Percentiles rank a stretch among this genome's conserved stretches.
phyloP scores from a whole-genome alignment of 2,113 vertebrate species.

The Lepisosteus oculatus region DNA sequence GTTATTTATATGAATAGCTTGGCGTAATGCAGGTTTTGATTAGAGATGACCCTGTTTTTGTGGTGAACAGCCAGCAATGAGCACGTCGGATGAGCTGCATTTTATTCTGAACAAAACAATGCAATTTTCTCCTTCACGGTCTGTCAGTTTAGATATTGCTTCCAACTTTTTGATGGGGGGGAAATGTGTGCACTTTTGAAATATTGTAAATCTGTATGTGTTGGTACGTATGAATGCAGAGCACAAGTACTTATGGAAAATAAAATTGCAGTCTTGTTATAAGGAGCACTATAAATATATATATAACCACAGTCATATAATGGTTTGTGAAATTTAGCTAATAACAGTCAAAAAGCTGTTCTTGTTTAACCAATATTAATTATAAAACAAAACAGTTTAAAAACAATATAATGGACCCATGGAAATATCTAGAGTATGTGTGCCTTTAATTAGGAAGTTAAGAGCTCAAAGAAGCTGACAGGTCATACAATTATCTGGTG shows the following conservation, averaged over 20 bases:
- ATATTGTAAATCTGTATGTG: slow-evolving; percentile 3
- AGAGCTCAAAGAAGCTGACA: too few relatives aligned
- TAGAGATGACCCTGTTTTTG: neutral
- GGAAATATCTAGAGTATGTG: too few relatives aligned
- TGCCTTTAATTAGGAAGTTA: too few relatives aligned
- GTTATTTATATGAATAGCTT: neutral
- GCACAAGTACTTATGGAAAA: neutral
- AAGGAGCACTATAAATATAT: too few relatives aligned
- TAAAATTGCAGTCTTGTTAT: too few relatives aligned
- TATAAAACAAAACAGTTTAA: too few relatives aligned
- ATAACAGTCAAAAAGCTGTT: too few relatives aligned
- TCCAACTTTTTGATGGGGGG: slow-evolving; percentile 10
- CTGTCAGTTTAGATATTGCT: slow-evolving; percentile 12
- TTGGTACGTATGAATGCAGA: neutral
- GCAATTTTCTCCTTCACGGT: slow-evolving; percentile 22
- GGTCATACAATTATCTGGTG: too few relatives aligned
- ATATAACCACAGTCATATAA: too few relatives aligned
- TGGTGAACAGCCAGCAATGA: neutral
- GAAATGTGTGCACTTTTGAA: slow-evolving; percentile 2
- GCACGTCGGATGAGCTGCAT: neutral
- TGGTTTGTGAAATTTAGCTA: too few relatives aligned
- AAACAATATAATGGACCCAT: too few relatives aligned
- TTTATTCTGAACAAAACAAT: neutral
- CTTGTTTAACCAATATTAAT: too few relatives aligned
- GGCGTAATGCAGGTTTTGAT: slow-evolving; percentile 14